phyloP scores from a whole-genome alignment of 2,888 invertebrate species.

The Agonopterix subpropinquella region DNA sequence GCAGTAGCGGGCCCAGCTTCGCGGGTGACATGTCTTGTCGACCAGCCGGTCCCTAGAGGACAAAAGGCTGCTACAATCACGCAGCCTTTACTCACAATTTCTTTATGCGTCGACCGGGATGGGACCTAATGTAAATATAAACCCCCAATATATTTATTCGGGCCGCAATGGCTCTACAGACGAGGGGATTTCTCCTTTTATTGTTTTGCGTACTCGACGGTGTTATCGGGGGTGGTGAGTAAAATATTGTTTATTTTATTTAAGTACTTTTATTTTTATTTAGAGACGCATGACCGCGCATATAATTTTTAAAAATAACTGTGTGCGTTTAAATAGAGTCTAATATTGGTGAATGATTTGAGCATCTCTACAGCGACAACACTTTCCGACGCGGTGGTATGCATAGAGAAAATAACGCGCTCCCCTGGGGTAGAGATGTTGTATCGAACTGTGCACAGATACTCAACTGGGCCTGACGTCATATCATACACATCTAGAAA shows the following conservation, averaged over 20 bases:
- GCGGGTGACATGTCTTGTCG: conserved; percentile 35
- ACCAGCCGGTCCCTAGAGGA: conserved; percentile 6
- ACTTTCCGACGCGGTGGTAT: no score
- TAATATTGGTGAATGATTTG: no score
- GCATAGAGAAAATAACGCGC: no score
- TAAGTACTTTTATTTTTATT: conserved; percentile 29
- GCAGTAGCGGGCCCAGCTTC: conserved; percentile 30
- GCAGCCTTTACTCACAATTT: conserved; percentile 21
- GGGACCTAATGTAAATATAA: conserved; percentile 54
- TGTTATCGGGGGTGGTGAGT: conserved; percentile 55
- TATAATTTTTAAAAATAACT: conserved; percentile 5
- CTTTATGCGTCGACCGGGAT: conserved; percentile 45
- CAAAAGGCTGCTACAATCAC: conserved; percentile 11
- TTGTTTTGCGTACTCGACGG: conserved; percentile 50
- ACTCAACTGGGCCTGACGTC: no score
- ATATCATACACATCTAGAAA: no score
- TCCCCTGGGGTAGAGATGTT: no score
- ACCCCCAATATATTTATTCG: conserved; percentile 46
- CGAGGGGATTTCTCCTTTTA: conserved; percentile 48
- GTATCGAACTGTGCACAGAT: no score
- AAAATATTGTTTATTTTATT: conserved; percentile 43
- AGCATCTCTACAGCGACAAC: no score
- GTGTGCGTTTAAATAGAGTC: no score
- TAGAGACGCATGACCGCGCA: conserved; percentile 32
- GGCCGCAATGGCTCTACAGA: conserved; percentile 62